These are phyloP conservation scores for Drosophila quadrilineata DNA, from an alignment of 1,140 invertebrate genomes.

Conservation along the genomic window DNA sequence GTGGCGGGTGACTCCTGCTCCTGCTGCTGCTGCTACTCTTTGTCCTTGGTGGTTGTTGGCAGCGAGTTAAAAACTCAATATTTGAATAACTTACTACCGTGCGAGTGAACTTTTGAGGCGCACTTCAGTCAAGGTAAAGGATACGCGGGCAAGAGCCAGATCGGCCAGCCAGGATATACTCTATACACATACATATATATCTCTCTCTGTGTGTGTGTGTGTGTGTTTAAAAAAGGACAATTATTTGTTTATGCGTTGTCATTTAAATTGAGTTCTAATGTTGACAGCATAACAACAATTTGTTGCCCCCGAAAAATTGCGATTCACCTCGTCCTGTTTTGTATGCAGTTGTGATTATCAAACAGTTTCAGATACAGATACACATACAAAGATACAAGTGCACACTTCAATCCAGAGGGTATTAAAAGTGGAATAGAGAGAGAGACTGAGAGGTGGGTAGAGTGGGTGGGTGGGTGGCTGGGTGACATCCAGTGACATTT, in stretches of 20 bases:
- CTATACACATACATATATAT: too few species aligned
- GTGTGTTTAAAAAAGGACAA: slow-evolving; percentile 71
- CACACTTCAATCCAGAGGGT: background rate
- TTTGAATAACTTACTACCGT: slow-evolving; percentile 80
- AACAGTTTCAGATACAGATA: slow-evolving; percentile 34
- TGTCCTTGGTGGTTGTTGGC: slow-evolving; percentile 24
- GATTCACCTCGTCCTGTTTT: background rate
- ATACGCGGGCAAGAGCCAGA: slow-evolving; percentile 7
- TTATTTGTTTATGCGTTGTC: slow-evolving; percentile 79
- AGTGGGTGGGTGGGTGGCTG: too few species aligned
- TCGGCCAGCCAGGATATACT: too few species aligned
- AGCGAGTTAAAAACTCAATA: slow-evolving; percentile 74
- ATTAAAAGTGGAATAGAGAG: background rate
- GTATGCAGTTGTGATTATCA: slow-evolving; percentile 53
- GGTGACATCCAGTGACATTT: slow-evolving; percentile 29
- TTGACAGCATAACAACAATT: slow-evolving; percentile 61
- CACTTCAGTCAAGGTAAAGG: slow-evolving; percentile 40
- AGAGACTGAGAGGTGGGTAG: background rate
- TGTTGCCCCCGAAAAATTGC: slow-evolving; percentile 32
- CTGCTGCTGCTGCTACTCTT: background rate
- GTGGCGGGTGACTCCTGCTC: background rate
- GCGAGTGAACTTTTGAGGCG: slow-evolving; percentile 66
- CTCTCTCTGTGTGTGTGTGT: too few species aligned
- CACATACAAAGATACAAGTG: slow-evolving; percentile 24
- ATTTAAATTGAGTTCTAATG: slow-evolving; percentile 81